A percentile compares a stretch with the other conserved stretches of the same genome.
These are phyloP conservation scores for Drosophila lacicola DNA, from an alignment of 2,888 invertebrate genomes.

Conservation along the genomic window DNA sequence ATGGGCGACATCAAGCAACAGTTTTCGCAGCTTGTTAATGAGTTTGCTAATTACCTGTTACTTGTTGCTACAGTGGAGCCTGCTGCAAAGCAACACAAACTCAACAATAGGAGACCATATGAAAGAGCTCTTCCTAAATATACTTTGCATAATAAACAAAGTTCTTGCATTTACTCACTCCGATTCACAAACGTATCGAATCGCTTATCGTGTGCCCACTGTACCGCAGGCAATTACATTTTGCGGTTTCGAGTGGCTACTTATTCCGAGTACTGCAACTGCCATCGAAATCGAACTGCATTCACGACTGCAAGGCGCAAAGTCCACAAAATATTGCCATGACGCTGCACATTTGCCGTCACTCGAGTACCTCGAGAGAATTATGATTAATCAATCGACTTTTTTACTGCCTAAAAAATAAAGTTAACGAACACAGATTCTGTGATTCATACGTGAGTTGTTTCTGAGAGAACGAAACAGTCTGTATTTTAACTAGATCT, in stretches of 20 bases:
- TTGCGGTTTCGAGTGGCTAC: constrained; percentile 35
- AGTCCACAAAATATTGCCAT: constrained; percentile 29
- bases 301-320: constrained; percentile 22
- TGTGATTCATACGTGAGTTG: too few species aligned
- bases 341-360: constrained; percentile 29
- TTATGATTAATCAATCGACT: constrained; percentile 36
- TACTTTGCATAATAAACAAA: too few species aligned
- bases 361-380: constrained; percentile 5
- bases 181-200: not conserved
- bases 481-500: too few species aligned
- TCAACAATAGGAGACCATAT: not conserved
- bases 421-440: too few species aligned
- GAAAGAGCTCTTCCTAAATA: not conserved
- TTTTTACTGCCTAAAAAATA: not conserved
- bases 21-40: constrained; percentile 51
- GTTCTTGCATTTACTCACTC: not conserved
- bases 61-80: constrained; percentile 39
- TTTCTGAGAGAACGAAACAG: too few species aligned
- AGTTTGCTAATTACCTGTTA: constrained; percentile 64
- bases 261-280: constrained; percentile 18
- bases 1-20: constrained; percentile 59
- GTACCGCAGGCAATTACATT: constrained; percentile 41
- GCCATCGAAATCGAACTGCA: constrained; percentile 12
- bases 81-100: constrained; percentile 3
- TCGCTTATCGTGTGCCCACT: constrained; percentile 23